A percentile compares a stretch with the other conserved stretches of the same genome.
Evolutionary conservation across 2,888 invertebrate species (phyloP).

Genomic region (Drosophila gaucha): DNA sequence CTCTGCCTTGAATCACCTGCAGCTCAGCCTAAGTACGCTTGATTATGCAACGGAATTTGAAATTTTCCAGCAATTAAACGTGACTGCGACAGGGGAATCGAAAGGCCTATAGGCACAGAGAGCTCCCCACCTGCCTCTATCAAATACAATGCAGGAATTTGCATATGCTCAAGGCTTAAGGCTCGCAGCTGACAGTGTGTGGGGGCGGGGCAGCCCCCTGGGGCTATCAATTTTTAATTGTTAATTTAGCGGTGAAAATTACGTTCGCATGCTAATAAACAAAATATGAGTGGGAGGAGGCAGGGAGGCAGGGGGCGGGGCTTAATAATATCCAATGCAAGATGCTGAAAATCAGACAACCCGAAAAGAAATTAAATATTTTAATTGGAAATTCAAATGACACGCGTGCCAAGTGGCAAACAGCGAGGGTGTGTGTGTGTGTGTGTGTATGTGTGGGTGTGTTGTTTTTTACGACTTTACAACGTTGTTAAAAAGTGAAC

Average conservation of each 20-base stretch:
- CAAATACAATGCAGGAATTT: constrained; percentile 28
- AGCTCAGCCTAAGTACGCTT: constrained; percentile 24
- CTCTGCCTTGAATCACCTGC: constrained; percentile 3
- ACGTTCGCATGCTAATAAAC: constrained; percentile 65
- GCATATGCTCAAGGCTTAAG: constrained; percentile 46
- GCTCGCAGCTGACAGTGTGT: constrained; percentile 11
- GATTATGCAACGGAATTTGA: constrained; percentile 62
- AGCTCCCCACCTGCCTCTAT: not conserved
- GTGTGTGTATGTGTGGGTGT: constrained; percentile 7
- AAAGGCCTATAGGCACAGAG: constrained; percentile 16
- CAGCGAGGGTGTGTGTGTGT: constrained; percentile 1
- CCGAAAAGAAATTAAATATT: constrained; percentile 79
- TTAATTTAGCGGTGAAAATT: constrained; percentile 79
- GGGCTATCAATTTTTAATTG: constrained; percentile 81
- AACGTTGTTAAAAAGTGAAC: constrained; percentile 70
- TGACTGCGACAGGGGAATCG: constrained; percentile 42
- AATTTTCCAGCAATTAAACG: constrained; percentile 69
- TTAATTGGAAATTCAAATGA: constrained; percentile 81
- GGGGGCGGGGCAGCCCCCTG: constrained; percentile 31
- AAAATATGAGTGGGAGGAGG: constrained; percentile 2
- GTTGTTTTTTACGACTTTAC: constrained; percentile 76
- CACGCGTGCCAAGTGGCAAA: constrained; percentile 27
- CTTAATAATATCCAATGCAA: constrained; percentile 26
- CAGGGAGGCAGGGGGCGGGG: not conserved
- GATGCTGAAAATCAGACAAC: constrained; percentile 71